These are phyloP conservation scores for Nothoprocta pentlandii DNA, from an alignment of 2,113 vertebrate genomes.

Conservation along the genomic window DNA sequence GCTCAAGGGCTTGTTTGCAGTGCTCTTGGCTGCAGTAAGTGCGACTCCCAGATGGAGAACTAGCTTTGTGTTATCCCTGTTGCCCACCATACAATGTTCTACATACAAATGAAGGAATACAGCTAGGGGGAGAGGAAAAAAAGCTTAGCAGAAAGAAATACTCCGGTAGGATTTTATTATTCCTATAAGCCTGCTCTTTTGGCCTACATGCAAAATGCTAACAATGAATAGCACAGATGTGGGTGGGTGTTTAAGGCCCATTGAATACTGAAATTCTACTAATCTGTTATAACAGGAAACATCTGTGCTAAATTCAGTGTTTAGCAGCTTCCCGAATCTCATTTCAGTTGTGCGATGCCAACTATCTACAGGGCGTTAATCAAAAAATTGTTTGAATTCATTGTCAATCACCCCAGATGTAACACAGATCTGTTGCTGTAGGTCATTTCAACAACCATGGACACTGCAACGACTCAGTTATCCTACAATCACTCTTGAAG, in stretches of 20 bases:
- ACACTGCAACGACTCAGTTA: not conserved
- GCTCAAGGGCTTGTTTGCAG: conserved; percentile 10
- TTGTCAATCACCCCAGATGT: not conserved
- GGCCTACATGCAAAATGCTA: not conserved
- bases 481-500: not conserved
- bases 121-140: not conserved
- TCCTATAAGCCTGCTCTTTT: not conserved
- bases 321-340: not conserved
- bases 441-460: not conserved
- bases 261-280: not conserved
- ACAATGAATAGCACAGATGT: not conserved
- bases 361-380: not conserved
- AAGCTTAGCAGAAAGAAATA: not conserved
- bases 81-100: not conserved
- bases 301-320: conserved; percentile 24
- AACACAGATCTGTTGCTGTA: not conserved
- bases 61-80: not conserved
- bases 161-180: conserved; percentile 3
- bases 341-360: not conserved
- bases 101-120: not conserved
- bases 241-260: not conserved
- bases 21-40: not conserved
- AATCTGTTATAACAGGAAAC: conserved; percentile 26
- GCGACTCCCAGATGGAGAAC: conserved; percentile 18
- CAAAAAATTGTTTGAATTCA: not conserved